Evolutionary conservation across 2,888 invertebrate species (phyloP).

Genomic region (Melinaea menophilus): DNA sequence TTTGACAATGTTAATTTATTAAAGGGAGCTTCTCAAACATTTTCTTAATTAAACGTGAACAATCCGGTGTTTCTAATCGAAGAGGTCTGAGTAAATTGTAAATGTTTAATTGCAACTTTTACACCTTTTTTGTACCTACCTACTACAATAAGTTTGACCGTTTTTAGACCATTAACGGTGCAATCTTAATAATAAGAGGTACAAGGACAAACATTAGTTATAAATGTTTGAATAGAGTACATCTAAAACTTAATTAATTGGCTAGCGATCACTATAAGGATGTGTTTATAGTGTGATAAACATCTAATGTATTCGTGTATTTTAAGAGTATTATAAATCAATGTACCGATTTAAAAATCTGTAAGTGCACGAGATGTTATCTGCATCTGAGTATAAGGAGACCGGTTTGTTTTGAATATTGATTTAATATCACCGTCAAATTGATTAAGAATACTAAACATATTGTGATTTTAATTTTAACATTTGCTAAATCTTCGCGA

Average conservation of each 20-base stretch:
- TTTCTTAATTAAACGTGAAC: slow-evolving; percentile 42
- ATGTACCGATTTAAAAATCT: slow-evolving; percentile 34
- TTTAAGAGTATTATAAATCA: slow-evolving; percentile 32
- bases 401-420: slow-evolving; percentile 32
- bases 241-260: slow-evolving; percentile 9
- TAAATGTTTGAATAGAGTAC: background rate
- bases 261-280: slow-evolving; percentile 8
- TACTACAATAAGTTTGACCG: background rate
- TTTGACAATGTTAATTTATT: slow-evolving; percentile 21
- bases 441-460: slow-evolving; percentile 34
- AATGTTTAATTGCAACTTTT: slow-evolving; percentile 54
- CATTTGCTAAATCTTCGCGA: slow-evolving; percentile 7
- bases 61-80: slow-evolving; percentile 37
- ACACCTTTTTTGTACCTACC: slow-evolving; percentile 31
- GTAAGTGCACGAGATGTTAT: slow-evolving; percentile 43
- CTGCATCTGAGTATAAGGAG: slow-evolving; percentile 28
- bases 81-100: slow-evolving; percentile 38
- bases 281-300: slow-evolving; percentile 14
- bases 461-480: slow-evolving; percentile 15
- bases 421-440: slow-evolving; percentile 32
- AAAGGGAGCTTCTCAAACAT: slow-evolving; percentile 20
- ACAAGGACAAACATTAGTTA: background rate
- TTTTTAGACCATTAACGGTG: no score
- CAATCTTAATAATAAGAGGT: background rate
- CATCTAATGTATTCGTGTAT: slow-evolving; percentile 25